Evolutionary conservation across 1,140 invertebrate genomes (phyloP).

Genomic region (Listronotus oregonensis): DNA sequence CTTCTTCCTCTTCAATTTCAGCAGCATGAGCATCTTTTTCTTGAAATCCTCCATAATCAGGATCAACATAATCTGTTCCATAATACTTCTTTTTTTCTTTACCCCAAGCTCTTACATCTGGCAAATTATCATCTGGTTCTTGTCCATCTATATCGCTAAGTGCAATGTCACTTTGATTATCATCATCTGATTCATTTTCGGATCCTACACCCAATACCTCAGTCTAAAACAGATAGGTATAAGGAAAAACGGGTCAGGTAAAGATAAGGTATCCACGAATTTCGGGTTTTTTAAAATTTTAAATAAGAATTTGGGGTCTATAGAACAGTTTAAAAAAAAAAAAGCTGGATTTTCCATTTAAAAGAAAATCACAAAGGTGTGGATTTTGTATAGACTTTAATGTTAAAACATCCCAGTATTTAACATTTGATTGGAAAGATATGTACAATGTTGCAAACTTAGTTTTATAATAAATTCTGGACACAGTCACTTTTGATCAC

Average conservation of each 20-base stretch:
- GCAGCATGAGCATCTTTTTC: slow-evolving; percentile 75
- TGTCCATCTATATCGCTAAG: slow-evolving; percentile 76
- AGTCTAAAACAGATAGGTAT: slow-evolving; percentile 42
- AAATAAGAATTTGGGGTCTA: slow-evolving; percentile 1
- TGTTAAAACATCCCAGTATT: no score
- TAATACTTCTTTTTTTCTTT: slow-evolving; percentile 79
- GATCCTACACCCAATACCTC: slow-evolving; percentile 57
- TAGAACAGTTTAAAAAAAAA: no score
- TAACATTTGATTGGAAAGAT: no score
- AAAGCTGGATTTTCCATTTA: no score
- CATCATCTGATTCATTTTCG: slow-evolving; percentile 47
- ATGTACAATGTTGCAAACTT: no score
- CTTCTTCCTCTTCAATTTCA: slow-evolving; percentile 84
- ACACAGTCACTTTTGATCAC: no score
- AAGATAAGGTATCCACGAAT: no score
- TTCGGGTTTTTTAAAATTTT: slow-evolving; percentile 9
- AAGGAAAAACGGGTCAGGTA: background rate
- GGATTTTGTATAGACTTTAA: no score
- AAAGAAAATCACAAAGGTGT: no score
- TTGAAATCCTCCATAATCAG: slow-evolving; percentile 77
- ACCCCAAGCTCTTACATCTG: slow-evolving; percentile 85
- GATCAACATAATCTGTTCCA: slow-evolving; percentile 86
- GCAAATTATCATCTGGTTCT: slow-evolving; percentile 69
- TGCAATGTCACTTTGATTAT: slow-evolving; percentile 57
- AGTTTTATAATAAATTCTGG: no score